A percentile compares a stretch with the other conserved stretches of the same genome.
phyloP scores from a whole-genome alignment of 1,140 invertebrate species.

The Drosophila willistoni region DNA sequence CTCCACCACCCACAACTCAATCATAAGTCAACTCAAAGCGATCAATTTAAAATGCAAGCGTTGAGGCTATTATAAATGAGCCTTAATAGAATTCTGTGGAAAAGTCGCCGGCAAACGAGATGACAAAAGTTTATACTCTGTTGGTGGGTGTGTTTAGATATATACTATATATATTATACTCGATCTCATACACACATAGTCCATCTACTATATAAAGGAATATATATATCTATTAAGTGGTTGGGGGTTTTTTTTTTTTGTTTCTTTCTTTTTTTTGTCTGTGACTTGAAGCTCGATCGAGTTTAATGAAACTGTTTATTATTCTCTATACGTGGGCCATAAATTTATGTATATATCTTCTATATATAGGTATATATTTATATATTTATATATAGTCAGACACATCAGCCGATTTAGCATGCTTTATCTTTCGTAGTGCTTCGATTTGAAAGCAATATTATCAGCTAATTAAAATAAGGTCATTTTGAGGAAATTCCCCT shows the following conservation, averaged over 20 bases:
- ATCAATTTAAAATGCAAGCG: conserved; percentile 10
- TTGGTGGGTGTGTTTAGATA: conserved; percentile 8
- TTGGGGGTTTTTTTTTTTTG: too few species aligned
- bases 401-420: too few species aligned
- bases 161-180: neutral
- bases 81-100: conserved; percentile 21
- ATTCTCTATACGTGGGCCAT: neutral
- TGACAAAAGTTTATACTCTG: conserved; percentile 5
- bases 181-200: neutral
- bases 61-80: conserved; percentile 17
- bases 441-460: too few species aligned
- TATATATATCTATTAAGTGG: neutral
- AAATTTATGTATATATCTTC: neutral
- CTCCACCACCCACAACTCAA: neutral
- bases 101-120: conserved; percentile 15
- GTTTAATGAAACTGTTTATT: neutral
- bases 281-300: too few species aligned
- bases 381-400: too few species aligned
- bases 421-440: too few species aligned
- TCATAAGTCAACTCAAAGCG: too few species aligned
- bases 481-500: too few species aligned
- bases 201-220: neutral
- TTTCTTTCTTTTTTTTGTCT: too few species aligned
- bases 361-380: too few species aligned
- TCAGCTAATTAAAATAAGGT: too few species aligned